phyloP scores from a whole-genome alignment of 2,888 invertebrate species.

The Pegoplata infirma region DNA sequence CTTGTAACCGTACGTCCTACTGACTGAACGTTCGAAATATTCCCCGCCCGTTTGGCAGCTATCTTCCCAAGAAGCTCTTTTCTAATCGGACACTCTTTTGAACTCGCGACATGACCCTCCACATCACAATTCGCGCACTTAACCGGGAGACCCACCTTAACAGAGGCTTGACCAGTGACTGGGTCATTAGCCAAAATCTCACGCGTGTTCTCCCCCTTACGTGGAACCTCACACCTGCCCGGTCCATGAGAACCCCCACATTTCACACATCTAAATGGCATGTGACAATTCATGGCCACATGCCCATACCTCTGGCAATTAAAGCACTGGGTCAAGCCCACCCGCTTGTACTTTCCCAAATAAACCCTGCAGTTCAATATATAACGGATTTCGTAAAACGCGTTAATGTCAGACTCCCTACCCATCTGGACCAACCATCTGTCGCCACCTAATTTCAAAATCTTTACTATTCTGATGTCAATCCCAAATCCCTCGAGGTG shows the following conservation, averaged over 20 bases:
- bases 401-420: not conserved
- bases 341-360: not conserved
- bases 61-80: not conserved
- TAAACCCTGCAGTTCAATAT: not conserved
- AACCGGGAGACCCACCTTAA: not conserved
- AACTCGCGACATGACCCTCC: conserved; percentile 6
- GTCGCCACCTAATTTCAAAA: too few relatives aligned
- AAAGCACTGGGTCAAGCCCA: not conserved
- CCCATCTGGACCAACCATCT: too few relatives aligned
- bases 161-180: not conserved
- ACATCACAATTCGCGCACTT: not conserved
- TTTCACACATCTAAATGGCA: conserved; percentile 8
- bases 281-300: not conserved
- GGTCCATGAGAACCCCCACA: not conserved
- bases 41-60: not conserved
- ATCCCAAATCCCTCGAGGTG: too few relatives aligned
- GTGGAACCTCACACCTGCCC: not conserved
- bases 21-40: too few relatives aligned
- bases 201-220: not conserved
- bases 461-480: too few relatives aligned
- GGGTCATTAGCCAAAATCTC: not conserved
- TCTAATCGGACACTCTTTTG: not conserved
- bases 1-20: too few relatives aligned
- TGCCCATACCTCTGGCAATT: conserved; percentile 11
- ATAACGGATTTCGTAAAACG: not conserved